A percentile compares a stretch with the other conserved stretches of the same genome.
Conservation (phyloP, 2,888 invertebrate genomes). For the Synergus umbraculus region DNA sequence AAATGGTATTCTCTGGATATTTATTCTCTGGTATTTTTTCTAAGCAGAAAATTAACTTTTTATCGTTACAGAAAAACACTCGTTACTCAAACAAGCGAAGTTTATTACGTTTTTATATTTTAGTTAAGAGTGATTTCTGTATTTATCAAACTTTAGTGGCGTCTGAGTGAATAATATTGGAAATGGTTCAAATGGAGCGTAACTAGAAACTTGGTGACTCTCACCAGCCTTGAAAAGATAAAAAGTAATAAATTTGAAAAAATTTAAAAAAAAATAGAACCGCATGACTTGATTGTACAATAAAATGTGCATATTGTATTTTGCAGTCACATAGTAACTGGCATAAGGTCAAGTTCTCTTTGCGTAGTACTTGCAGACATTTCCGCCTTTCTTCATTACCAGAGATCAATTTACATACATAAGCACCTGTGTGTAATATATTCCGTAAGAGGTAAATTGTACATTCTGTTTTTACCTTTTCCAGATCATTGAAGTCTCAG, state of each 20-base stretch:
- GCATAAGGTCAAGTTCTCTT: slow-evolving; percentile 18
- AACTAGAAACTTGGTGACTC: neutral
- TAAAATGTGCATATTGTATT: slow-evolving; percentile 27
- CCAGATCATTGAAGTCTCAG: neutral
- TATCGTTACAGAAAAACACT: slow-evolving; percentile 11
- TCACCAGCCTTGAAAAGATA: neutral
- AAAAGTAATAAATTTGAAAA: neutral
- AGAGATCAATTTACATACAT: slow-evolving; percentile 24
- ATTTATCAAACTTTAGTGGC: no score
- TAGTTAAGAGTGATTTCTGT: neutral
- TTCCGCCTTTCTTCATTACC: slow-evolving; percentile 23
- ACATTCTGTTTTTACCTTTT: neutral
- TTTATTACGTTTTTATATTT: slow-evolving; percentile 32
- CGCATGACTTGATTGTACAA: neutral
- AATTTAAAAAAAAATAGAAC: neutral
- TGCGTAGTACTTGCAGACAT: neutral
- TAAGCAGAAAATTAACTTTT: slow-evolving; percentile 14
- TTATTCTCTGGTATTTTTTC: neutral
- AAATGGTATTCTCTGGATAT: neutral
- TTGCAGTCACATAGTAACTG: slow-evolving; percentile 11
- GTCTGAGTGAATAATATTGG: neutral
- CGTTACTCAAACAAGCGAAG: slow-evolving; percentile 6
- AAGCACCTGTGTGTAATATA: neutral
- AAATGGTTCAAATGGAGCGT: neutral
- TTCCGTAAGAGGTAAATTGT: neutral